Base-by-base conservation (phyloP, 2,113 vertebrate species). In the Entomyzon cyanotis region DNA sequence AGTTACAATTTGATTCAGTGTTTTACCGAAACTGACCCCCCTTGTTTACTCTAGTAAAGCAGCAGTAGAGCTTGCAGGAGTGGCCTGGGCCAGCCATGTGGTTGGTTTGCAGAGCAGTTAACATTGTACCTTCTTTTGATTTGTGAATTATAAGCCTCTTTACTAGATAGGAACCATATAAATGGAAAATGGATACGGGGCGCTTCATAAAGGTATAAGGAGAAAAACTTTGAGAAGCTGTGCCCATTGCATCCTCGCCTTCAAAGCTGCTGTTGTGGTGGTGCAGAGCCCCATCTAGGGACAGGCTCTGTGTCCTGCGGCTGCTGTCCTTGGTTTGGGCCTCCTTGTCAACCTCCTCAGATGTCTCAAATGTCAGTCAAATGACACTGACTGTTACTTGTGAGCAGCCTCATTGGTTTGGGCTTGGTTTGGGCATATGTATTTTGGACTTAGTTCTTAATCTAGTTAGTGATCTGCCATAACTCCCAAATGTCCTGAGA, bases 211-310 rank as follows among this genome's bases (percentile, higher is more conserved):
- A 31, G 2, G 3, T 53, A 4, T 3, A 11, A 33, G 14, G 42
- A 37, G 14, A n/a, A 14, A 71, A 53, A 16, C 44, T 64, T 12
- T 17, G 47, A 17, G 30, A 13, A 30, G 52, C 56, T 58, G 21
- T 59, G 74, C 10, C 21, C 1, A 2, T 53, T 41, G 9, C 1
- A 3, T 5, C 27, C 33, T 30, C 12, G 1, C 25, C 8, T 18
- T 31, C 28, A 15, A 5, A 52, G 44, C 19, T 1, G 0, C 18
- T 41, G 44, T 46, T 80, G 52, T 60, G 41, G 39, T 62, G 80
- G 52, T 46, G 7, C 56, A 77, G 46, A 90, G 79, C 91, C 41
- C 83, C 85, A 85, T 41, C 95, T 95, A 82, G 58, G n/a, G 94
- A 47, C 78, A 41, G 53, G 3, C 62, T 24, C 15, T 2, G n/a